These are phyloP conservation scores for Chamaea fasciata DNA, from an alignment of 2,113 vertebrate genomes.

Conservation along the genomic window DNA sequence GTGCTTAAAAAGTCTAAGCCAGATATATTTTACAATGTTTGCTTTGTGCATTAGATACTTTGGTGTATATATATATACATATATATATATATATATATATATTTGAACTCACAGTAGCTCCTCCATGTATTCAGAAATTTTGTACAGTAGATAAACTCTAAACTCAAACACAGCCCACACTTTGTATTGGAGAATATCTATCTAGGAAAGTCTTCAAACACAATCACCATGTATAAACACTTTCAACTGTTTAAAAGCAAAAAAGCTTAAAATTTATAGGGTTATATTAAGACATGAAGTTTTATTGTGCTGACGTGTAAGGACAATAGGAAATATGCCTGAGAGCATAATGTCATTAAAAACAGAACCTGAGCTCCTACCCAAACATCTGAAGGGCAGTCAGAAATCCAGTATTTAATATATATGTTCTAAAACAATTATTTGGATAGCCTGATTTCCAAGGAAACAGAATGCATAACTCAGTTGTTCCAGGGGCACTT, in stretches of 20 bases:
- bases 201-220: background rate
- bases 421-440: background rate
- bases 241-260: background rate
- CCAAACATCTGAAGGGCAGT: background rate
- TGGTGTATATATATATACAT: background rate
- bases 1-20: constrained; percentile 7
- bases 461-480: background rate
- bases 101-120: background rate
- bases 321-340: background rate
- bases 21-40: constrained; percentile 15
- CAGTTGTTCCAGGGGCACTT: background rate
- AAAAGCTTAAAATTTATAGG: background rate
- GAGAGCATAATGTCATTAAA: background rate
- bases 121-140: background rate
- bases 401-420: background rate
- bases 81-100: background rate
- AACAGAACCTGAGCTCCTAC: background rate
- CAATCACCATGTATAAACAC: background rate
- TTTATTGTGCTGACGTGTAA: background rate
- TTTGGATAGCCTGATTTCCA: background rate
- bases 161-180: background rate
- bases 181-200: background rate
- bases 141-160: background rate
- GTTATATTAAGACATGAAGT: background rate
- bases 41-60: background rate